Base-by-base conservation (phyloP, 2,797 vertebrate genomes). In the Onychomys torridus region DNA sequence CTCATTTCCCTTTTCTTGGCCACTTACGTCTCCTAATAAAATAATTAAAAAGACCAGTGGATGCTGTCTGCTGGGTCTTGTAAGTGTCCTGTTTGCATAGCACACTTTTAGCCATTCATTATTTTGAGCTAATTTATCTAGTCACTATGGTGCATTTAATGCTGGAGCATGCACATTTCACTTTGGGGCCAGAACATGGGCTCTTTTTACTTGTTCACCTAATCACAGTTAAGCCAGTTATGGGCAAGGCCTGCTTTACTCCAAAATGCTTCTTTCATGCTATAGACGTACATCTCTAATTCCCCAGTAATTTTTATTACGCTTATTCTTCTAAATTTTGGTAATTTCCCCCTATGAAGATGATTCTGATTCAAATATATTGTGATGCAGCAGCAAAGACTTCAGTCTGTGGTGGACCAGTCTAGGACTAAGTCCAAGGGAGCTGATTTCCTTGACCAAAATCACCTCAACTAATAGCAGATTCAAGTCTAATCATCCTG, bases 381-480 rank as follows among this genome's bases (percentile, higher is more conserved):
- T 79, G 86, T 71, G 55, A 79, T 67, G 46, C 46, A 90, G 3
- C 91, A 65, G 37, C 71, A 76, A 87, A 27, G 21, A 93, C 89
- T 94, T 95, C 73, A 81, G 40, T 75, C 76, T 81, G 57, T 43
- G 63, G n/a, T 89, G 32, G 19, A 34, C 93, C 46, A 95, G n/a
- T 93, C 46, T 95, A 81, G 81, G 65, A 32, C 81, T 19, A 73
- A 92, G 91, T 96, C 40, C 88, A 93, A 90, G 14, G 34, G 19
- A 90, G n/a, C 13, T 77, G 65, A 85, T 94, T 95, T 96, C 95
- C 82, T 92, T 85, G 91, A 88, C 40, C 52, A 69, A 95, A 93
- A 75, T 29, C 65, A 65, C 9, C 27, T 95, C 67, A 93, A 6
- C 84, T 96, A 79, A 76, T 40, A 57, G n/a, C 75, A 59, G 71